These are phyloP conservation scores for Batillaria attramentaria DNA, from an alignment of 1,140 invertebrate species.

Conservation along the genomic window DNA sequence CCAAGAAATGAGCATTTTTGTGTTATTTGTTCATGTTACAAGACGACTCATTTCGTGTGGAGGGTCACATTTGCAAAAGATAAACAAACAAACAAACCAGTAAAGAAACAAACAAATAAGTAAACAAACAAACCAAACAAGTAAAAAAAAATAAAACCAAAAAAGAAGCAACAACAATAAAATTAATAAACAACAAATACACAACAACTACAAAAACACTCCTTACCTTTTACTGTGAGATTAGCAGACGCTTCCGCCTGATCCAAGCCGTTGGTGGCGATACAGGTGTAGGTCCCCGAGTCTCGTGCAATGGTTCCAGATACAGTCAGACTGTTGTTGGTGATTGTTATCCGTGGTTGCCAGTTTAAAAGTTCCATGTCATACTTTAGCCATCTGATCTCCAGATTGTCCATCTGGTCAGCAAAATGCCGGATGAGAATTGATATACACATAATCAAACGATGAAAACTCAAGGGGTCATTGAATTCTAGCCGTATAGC, in stretches of 20 bases:
- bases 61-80: no score
- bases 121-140: not conserved
- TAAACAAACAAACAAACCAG: not conserved
- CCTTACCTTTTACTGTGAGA: constrained; percentile 88
- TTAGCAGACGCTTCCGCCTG: constrained; percentile 86
- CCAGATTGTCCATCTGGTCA: constrained; percentile 54
- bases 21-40: no score
- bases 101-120: not conserved
- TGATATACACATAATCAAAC: no score
- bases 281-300: constrained; percentile 95
- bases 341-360: constrained; percentile 74
- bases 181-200: not conserved
- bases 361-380: constrained; percentile 82
- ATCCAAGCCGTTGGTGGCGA: constrained; percentile 92
- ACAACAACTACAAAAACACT: not conserved
- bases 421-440: no score
- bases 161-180: not conserved
- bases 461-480: no score
- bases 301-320: constrained; percentile 94
- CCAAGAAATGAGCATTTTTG: no score
- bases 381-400: constrained; percentile 62
- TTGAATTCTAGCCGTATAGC: no score
- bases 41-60: no score
- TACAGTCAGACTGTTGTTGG: constrained; percentile 92
- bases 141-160: not conserved